phyloP scores from a whole-genome alignment of 2,113 vertebrate species.

The Merops nubicus region DNA sequence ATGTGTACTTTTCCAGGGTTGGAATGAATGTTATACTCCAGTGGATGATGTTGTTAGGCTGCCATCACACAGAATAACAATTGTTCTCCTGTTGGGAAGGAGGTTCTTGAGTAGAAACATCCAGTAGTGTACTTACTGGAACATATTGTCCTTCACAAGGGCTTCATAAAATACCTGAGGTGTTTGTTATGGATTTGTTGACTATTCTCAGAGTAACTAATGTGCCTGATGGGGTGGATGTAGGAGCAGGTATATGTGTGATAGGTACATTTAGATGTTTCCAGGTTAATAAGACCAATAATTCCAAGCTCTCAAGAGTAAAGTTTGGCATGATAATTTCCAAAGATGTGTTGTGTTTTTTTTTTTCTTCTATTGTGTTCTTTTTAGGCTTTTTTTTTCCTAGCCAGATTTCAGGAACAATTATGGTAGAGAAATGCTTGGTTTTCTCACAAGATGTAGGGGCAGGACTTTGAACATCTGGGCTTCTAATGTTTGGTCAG shows the following conservation, averaged over 20 bases:
- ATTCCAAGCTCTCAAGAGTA: background rate
- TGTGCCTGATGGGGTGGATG: background rate
- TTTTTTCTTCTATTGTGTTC: background rate
- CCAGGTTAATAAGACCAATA: background rate
- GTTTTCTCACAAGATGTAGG: background rate
- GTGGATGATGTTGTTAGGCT: background rate
- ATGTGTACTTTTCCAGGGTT: background rate
- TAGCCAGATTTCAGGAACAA: background rate
- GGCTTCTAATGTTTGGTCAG: background rate
- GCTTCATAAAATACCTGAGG: background rate
- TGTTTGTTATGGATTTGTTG: background rate
- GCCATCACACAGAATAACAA: background rate
- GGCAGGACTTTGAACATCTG: background rate
- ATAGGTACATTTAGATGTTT: background rate
- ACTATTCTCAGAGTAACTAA: background rate
- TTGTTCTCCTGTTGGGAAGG: background rate
- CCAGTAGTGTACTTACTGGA: background rate
- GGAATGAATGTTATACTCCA: background rate
- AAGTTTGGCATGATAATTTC: background rate
- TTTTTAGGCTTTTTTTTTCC: background rate
- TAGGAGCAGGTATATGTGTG: fast-evolving
- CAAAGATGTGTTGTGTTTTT: background rate
- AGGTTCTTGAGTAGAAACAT: background rate
- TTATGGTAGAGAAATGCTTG: background rate
- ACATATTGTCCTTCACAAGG: background rate